Evolutionary conservation across 2,797 vertebrate species (phyloP).

Genomic region (Vespertilio murinus): DNA sequence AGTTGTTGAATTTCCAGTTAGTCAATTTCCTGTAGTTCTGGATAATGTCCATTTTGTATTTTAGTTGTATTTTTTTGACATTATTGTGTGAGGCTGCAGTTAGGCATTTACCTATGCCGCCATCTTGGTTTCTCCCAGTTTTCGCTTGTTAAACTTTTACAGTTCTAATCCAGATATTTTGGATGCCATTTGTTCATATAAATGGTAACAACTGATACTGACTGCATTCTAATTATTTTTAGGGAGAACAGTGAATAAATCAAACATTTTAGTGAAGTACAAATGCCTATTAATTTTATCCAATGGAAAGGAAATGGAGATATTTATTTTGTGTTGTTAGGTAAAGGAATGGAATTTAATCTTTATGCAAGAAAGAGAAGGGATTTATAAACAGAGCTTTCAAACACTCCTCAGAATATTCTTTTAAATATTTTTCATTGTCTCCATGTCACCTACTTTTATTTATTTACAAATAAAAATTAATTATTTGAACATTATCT

Average conservation of each 20-base stretch:
- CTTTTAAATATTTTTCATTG: too few relatives aligned
- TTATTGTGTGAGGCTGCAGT: too few relatives aligned
- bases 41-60: too few relatives aligned
- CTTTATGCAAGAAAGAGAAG: slow-evolving; percentile 1
- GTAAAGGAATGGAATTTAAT: neutral
- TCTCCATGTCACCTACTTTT: too few relatives aligned
- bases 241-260: slow-evolving; percentile 6
- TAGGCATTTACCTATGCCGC: too few relatives aligned
- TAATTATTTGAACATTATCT: slow-evolving; percentile 78
- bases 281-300: neutral
- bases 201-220: neutral
- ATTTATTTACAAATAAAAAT: too few relatives aligned
- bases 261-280: neutral
- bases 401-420: too few relatives aligned
- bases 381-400: neutral
- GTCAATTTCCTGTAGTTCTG: too few relatives aligned
- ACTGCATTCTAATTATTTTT: neutral
- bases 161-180: neutral
- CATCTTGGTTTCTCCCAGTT: too few relatives aligned
- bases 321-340: neutral
- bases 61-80: too few relatives aligned
- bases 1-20: too few relatives aligned
- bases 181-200: neutral
- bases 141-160: too few relatives aligned
- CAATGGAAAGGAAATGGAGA: neutral